Evolutionary conservation across 2,888 invertebrate species (phyloP).

Genomic region (Mesorhabditis spiculigera): DNA sequence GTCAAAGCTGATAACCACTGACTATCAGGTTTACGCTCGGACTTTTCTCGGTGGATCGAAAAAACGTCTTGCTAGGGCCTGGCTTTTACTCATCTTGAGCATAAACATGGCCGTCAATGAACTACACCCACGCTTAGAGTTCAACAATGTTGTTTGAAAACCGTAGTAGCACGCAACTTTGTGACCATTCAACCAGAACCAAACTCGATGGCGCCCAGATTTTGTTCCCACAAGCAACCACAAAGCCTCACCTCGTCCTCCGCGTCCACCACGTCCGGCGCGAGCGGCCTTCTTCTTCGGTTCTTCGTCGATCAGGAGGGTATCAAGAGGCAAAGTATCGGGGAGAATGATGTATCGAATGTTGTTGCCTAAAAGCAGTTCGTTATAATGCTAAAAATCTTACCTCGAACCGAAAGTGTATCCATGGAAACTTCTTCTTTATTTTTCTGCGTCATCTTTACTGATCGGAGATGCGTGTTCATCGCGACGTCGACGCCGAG

Average conservation of each 20-base stretch:
- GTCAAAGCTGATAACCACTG: too few relatives aligned
- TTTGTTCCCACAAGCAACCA: too few relatives aligned
- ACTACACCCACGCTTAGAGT: neutral
- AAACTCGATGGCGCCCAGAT: neutral
- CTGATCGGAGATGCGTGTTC: conserved; percentile 98
- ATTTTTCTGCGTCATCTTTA: conserved; percentile 95
- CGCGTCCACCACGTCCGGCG: conserved; percentile 38
- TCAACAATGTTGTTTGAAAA: too few relatives aligned
- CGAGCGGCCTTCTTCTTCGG: conserved; percentile 51
- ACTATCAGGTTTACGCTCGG: too few relatives aligned
- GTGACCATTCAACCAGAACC: neutral
- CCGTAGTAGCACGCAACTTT: neutral
- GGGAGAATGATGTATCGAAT: conserved; percentile 83
- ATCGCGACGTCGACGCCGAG: conserved; percentile 96
- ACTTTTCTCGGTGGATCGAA: too few relatives aligned
- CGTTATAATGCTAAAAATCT: conserved; percentile 57
- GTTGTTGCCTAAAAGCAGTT: conserved; percentile 50
- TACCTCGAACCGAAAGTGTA: conserved; percentile 88
- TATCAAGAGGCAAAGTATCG: conserved; percentile 92
- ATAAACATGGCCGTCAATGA: neutral
- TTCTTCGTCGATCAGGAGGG: conserved; percentile 68
- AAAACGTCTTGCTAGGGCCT: too few relatives aligned
- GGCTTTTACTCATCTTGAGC: too few relatives aligned
- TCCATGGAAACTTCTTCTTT: conserved; percentile 88
- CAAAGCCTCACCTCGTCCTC: conserved; percentile 10